Percentiles rank a stretch among this genome's conserved stretches.
Conservation (phyloP, 2,113 vertebrate genomes). For the Brachionichthys hirsutus region DNA sequence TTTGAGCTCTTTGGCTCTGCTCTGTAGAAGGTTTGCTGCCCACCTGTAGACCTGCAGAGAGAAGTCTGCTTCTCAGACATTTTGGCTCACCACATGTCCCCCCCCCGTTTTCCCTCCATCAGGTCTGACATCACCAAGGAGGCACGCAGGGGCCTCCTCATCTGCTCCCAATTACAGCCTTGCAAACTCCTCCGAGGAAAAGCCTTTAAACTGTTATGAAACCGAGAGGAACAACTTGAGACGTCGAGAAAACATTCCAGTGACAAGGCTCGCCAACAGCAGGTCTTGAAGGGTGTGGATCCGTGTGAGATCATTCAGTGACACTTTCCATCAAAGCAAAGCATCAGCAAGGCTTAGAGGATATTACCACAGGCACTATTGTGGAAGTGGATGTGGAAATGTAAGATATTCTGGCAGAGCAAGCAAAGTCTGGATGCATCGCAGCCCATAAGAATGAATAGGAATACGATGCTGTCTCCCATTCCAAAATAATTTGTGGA, state of each 20-base stretch:
- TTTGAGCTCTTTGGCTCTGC: conserved; percentile 20
- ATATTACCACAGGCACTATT: conserved; percentile 11
- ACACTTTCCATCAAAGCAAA: conserved; percentile 23
- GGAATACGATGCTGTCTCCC: neutral
- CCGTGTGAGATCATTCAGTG: conserved; percentile 26
- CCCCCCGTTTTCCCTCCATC: conserved; percentile 50
- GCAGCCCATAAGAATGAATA: neutral
- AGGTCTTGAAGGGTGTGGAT: conserved; percentile 30
- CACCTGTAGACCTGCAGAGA: conserved; percentile 56
- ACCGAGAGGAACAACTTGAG: conserved; percentile 61
- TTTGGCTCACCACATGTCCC: conserved; percentile 39
- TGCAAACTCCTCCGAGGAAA: conserved; percentile 48
- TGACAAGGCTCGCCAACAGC: conserved; percentile 24
- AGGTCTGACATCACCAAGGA: conserved; percentile 76
- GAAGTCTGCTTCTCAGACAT: conserved; percentile 47
- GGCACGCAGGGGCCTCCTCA: conserved; percentile 72
- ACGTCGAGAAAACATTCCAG: conserved; percentile 52
- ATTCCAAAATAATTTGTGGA: conserved; percentile 3
- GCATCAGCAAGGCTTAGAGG: conserved; percentile 16
- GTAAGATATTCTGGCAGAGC: conserved; percentile 17
- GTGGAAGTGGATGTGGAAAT: conserved; percentile 19
- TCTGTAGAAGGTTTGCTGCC: conserved; percentile 10
- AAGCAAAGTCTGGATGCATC: neutral
- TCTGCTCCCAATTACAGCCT: conserved; percentile 78
- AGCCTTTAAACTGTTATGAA: conserved; percentile 58